phyloP scores from a whole-genome alignment of 1,140 invertebrate species.

The Micrasema minimum region DNA sequence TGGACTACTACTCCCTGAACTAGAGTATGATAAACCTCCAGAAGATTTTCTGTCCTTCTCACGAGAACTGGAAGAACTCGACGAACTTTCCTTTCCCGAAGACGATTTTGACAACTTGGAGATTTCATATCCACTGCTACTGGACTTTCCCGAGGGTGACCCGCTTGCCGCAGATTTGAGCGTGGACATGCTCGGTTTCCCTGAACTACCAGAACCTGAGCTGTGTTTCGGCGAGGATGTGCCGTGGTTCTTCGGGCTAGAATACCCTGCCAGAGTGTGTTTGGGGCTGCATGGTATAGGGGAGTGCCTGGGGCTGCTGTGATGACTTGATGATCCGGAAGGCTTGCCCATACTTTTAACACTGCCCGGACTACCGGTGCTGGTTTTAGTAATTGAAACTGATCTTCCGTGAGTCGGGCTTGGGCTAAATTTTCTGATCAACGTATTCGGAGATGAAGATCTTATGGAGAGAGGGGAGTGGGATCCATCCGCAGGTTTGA shows the following conservation, averaged over 20 bases:
- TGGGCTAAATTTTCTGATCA: conserved; percentile 74
- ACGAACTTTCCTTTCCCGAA: conserved; percentile 64
- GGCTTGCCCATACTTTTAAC: conserved; percentile 68
- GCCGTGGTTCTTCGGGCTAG: conserved; percentile 74
- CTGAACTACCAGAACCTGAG: conserved; percentile 73
- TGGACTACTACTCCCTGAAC: conserved; percentile 69
- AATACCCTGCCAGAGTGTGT: conserved; percentile 71
- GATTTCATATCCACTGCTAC: conserved; percentile 62
- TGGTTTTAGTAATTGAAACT: conserved; percentile 66
- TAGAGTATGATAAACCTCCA: conserved; percentile 63
- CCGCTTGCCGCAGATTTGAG: conserved; percentile 81
- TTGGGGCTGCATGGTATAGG: conserved; percentile 83
- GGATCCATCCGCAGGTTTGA: conserved; percentile 77
- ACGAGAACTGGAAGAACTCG: conserved; percentile 60
- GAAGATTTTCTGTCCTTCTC: conserved; percentile 71
- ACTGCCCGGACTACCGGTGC: conserved; percentile 71
- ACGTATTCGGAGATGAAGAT: conserved; percentile 72
- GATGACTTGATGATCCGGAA: conserved; percentile 69
- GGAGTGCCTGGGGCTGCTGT: conserved; percentile 78
- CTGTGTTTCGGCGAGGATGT: conserved; percentile 81
- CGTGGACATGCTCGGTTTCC: conserved; percentile 89
- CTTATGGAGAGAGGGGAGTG: conserved; percentile 70
- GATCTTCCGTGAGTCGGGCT: conserved; percentile 74
- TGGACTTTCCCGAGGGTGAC: conserved; percentile 63
- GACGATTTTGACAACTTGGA: conserved; percentile 60